These are phyloP conservation scores for Eupelmus urozonus DNA, from an alignment of 2,888 invertebrate genomes.

Conservation along the genomic window DNA sequence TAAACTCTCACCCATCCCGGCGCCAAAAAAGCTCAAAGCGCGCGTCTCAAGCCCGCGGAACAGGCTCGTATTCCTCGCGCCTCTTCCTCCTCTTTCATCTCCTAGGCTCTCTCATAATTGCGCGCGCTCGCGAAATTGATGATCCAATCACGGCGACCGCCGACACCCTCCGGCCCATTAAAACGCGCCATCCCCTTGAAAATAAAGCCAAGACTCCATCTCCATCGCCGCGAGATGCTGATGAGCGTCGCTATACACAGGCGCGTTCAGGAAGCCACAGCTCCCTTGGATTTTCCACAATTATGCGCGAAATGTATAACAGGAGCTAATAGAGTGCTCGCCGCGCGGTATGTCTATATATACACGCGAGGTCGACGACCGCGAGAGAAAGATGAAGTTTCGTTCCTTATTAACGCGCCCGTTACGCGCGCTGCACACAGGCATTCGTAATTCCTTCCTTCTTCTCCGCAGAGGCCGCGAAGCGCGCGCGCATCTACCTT, in stretches of 20 bases:
- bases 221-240: too few relatives aligned
- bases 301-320: constrained; percentile 34
- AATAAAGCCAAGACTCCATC: too few relatives aligned
- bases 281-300: constrained; percentile 37
- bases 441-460: constrained; percentile 52
- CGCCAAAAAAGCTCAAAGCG: too few relatives aligned
- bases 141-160: background rate
- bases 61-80: too few relatives aligned
- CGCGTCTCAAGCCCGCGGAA: too few relatives aligned
- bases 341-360: background rate
- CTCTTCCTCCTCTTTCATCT: too few relatives aligned
- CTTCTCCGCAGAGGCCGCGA: constrained; percentile 57
- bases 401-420: constrained; percentile 65
- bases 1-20: too few relatives aligned
- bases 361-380: constrained; percentile 59
- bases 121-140: background rate
- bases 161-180: too few relatives aligned
- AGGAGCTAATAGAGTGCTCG: background rate
- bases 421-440: constrained; percentile 60
- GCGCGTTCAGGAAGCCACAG: too few relatives aligned
- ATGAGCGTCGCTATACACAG: too few relatives aligned
- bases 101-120: background rate
- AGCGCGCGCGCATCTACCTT: background rate
- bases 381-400: constrained; percentile 60
- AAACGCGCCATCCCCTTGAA: too few relatives aligned